These are phyloP conservation scores for Sarcophaga subvicina DNA, from an alignment of 2,888 invertebrate genomes.

Conservation along the genomic window DNA sequence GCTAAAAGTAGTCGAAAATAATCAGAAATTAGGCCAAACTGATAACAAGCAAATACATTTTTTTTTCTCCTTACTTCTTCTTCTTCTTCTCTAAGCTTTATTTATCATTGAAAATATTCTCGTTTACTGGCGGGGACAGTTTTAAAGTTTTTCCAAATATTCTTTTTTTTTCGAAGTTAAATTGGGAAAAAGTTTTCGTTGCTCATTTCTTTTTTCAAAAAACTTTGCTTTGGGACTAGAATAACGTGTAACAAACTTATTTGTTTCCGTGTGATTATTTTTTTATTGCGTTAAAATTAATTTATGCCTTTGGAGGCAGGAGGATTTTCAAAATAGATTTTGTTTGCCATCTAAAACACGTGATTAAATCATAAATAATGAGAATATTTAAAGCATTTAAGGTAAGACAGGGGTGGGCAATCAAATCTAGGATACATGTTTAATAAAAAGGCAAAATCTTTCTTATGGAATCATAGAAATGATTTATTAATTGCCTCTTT, in stretches of 20 bases:
- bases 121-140: conserved; percentile 59
- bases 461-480: rapidly evolving
- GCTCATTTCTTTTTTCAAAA: no score
- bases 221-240: not conserved
- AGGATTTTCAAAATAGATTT: no score
- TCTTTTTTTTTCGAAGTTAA: conserved; percentile 17
- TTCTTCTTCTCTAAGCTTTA: not conserved
- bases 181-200: not conserved
- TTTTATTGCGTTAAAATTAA: no score
- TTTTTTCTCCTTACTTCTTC: not conserved
- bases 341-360: no score
- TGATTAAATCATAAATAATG: no score
- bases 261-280: no score
- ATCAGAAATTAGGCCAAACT: conserved; percentile 66
- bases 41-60: conserved; percentile 67
- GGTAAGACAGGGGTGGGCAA: no score
- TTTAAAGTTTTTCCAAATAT: conserved; percentile 51
- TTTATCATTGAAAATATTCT: conserved; percentile 6
- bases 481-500: no score
- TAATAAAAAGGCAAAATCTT: no score
- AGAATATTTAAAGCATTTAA: no score
- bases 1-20: conserved; percentile 30
- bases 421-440: no score
- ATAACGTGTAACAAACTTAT: conserved; percentile 1
- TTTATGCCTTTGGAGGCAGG: no score